phyloP scores from a whole-genome alignment of 1,140 invertebrate species.

The Vanessa tameamea region DNA sequence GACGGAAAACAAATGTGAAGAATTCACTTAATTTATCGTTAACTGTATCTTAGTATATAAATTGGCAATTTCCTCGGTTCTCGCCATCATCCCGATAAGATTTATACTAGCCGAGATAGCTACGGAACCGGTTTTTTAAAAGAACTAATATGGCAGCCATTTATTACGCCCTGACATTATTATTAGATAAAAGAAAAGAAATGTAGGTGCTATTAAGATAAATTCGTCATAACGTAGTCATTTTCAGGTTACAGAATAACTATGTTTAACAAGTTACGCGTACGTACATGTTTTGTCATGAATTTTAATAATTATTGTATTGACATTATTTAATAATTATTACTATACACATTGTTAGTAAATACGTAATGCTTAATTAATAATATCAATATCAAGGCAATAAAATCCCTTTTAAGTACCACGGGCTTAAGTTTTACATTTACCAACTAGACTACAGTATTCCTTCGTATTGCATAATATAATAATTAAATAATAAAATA shows the following conservation, averaged over 20 bases:
- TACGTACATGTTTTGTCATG: neutral
- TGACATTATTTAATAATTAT: too few relatives aligned
- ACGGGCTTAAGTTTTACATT: too few relatives aligned
- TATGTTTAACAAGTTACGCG: neutral
- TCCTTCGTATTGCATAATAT: too few relatives aligned
- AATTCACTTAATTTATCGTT: slow-evolving; percentile 64
- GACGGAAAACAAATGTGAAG: slow-evolving; percentile 56
- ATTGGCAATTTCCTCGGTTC: slow-evolving; percentile 60
- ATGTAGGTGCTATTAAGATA: slow-evolving; percentile 41
- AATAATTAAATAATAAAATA: neutral
- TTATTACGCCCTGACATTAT: slow-evolving; percentile 43
- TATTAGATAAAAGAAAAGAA: slow-evolving; percentile 39
- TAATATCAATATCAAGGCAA: too few relatives aligned
- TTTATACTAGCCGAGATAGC: slow-evolving; percentile 44
- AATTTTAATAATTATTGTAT: too few relatives aligned
- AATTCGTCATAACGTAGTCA: slow-evolving; percentile 31
- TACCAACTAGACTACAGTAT: too few relatives aligned
- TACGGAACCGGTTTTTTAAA: slow-evolving; percentile 42
- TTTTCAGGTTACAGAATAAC: slow-evolving; percentile 11
- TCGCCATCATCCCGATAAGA: slow-evolving; percentile 45
- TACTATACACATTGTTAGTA: too few relatives aligned
- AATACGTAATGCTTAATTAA: too few relatives aligned
- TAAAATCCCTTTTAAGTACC: too few relatives aligned
- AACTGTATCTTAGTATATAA: slow-evolving; percentile 60
- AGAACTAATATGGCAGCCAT: slow-evolving; percentile 44